Percentiles rank a stretch among this genome's conserved stretches.
phyloP scores from a whole-genome alignment of 37 sponge, comb jelly and placozoan species.

The Tethya wilhelma region DNA sequence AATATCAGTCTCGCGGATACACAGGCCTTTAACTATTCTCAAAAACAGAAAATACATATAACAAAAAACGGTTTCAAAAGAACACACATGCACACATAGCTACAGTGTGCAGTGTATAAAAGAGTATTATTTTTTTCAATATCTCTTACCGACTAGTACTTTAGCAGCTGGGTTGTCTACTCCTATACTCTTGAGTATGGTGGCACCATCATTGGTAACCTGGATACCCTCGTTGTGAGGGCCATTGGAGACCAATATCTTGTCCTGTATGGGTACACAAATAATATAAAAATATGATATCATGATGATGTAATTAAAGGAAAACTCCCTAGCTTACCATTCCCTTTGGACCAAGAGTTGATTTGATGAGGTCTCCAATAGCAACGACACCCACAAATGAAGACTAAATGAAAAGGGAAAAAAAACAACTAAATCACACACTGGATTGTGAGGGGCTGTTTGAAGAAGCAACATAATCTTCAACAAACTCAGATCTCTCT shows the following conservation, averaged over 20 bases:
- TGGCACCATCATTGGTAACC: constrained; percentile 98
- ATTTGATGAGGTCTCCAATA: constrained; percentile 97
- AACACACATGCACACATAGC: no score
- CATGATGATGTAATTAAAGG: not conserved
- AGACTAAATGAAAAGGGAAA: constrained; percentile 49
- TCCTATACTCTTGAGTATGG: constrained; percentile 94
- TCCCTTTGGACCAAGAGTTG: constrained; percentile 98
- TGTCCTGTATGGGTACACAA: no score
- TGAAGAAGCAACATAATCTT: no score
- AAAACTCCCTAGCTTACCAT: constrained; percentile 72
- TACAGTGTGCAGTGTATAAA: no score
- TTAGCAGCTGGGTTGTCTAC: constrained; percentile 99
- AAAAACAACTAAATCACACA: no score
- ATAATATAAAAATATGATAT: not conserved
- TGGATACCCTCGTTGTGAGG: constrained; percentile 72
- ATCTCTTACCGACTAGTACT: constrained; percentile 88
- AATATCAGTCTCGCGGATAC: no score
- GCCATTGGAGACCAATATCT: constrained; percentile 60
- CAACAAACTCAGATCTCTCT: no score
- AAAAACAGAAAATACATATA: no score
- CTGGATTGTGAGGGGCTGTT: no score
- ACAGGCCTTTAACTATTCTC: no score
- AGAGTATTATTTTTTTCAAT: no score
- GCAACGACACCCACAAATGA: constrained; percentile 98
- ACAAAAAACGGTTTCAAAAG: no score